Evolutionary conservation across 1,140 invertebrate species (phyloP).

Genomic region (Drosophila mauritiana): DNA sequence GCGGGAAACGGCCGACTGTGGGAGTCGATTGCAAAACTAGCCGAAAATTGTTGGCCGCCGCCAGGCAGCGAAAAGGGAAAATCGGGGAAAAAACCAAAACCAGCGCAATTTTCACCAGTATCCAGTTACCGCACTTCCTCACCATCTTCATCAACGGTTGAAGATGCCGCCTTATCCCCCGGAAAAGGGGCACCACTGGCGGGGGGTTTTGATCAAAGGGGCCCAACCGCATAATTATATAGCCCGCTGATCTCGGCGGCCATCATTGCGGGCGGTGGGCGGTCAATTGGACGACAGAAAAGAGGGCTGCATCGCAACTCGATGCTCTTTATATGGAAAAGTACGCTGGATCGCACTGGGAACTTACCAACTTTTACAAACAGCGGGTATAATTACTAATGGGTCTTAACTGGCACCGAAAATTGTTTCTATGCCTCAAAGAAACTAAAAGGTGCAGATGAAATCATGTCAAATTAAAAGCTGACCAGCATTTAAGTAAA

Average conservation of each 20-base stretch:
- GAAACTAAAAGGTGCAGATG: not conserved
- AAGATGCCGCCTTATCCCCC: conserved; percentile 26
- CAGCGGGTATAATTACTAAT: conserved; percentile 5
- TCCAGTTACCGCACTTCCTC: conserved; percentile 58
- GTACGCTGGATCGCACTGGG: conserved; percentile 6
- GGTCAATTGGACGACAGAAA: conserved; percentile 33
- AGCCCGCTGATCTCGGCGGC: conserved; percentile 45
- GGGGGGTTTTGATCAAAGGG: conserved; percentile 30
- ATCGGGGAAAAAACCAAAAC: conserved; percentile 26
- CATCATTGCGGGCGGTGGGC: conserved; percentile 32
- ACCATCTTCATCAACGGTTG: conserved; percentile 4
- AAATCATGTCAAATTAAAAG: not conserved
- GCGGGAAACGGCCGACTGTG: conserved; percentile 17
- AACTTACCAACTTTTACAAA: not conserved
- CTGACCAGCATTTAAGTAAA: too few species aligned
- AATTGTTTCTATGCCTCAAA: not conserved
- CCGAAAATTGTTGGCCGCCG: conserved; percentile 59
- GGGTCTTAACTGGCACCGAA: not conserved
- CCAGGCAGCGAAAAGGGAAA: conserved; percentile 7
- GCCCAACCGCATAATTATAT: conserved; percentile 72
- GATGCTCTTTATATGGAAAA: conserved; percentile 3
- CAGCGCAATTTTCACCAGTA: conserved; percentile 67
- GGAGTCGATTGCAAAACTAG: conserved; percentile 70
- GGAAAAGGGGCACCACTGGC: too few species aligned
- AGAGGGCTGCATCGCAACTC: conserved; percentile 9